Evolutionary conservation across 1,140 invertebrate genomes (phyloP), one percentile per base, ranked within the genome.

Genomic region (Branchinecta lindahli): DNA sequence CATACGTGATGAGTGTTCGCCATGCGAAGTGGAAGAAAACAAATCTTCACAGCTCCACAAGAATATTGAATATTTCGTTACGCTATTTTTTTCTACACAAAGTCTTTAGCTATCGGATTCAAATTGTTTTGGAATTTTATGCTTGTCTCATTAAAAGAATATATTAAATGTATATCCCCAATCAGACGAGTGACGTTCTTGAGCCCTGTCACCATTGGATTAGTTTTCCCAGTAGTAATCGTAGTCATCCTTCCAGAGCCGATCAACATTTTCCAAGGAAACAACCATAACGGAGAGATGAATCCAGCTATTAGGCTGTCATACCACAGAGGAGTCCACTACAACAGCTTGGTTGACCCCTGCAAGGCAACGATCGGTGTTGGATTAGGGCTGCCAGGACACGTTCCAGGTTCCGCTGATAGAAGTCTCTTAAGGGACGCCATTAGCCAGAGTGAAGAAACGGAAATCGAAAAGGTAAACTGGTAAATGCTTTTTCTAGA

Each of bases 341-440:
- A 96, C 76, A 95, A 96, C 80, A 92, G 89, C 67, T 86, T 96
- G 72, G 85, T 93, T 66, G 88, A 95, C 81, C 93, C 93, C 3
- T 90, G 87, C 72, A 91, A 90, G 79, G 85, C 88, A 44, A 89
- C 89, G 10, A 85, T 94, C 69, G 90, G 91, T 46, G 88, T 92
- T 66, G 91, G 91, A 20, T 82, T 94, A 47, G 93, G 92, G 44
- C 82, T 96, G 74, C 92, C 92, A 72, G 86, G 87, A 71, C 88
- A 87, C 75, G 86, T 89, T 76, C 90, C 92, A 69, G 89, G 91
- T 74, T 78, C 88, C 52, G 86, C 88, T 68, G 88, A 92, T 73
- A 84, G 85, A 71, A 85, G 85, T 75, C 81, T 92, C 67, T 82
- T 93, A 73, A 85, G 85, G 66, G 90, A 94, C 77, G 92, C 90